Evolutionary conservation across 2,797 vertebrate species (phyloP).

Genomic region (Amniataba percoides): DNA sequence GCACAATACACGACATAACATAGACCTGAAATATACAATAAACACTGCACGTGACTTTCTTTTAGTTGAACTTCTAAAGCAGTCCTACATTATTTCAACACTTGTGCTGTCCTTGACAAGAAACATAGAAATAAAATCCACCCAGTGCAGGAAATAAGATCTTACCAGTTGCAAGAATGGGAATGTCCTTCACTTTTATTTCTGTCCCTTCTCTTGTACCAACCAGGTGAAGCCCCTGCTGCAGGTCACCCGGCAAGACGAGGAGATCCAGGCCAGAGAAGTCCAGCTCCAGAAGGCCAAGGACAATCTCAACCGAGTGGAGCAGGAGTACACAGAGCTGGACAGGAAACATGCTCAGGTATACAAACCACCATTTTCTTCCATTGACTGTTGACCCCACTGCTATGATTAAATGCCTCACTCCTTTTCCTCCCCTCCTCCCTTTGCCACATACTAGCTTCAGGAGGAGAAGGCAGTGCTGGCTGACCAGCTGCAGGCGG

Average conservation of each 20-base stretch:
- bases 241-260: constrained; percentile 93
- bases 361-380: constrained; percentile 23
- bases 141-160: neutral
- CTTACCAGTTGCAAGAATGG: neutral
- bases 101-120: neutral
- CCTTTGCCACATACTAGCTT: constrained; percentile 76
- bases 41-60: neutral
- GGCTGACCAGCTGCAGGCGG: constrained; percentile 91
- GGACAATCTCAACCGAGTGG: constrained; percentile 86
- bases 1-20: constrained; percentile 1
- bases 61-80: neutral
- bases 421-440: constrained; percentile 5
- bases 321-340: constrained; percentile 87
- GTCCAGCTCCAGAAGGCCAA: constrained; percentile 90
- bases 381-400: neutral
- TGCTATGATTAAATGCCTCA: constrained; percentile 1
- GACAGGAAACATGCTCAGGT: constrained; percentile 90
- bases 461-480: constrained; percentile 89
- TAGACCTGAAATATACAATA: neutral
- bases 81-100: neutral
- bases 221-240: constrained; percentile 92
- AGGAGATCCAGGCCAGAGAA: constrained; percentile 91
- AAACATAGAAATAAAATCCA: neutral
- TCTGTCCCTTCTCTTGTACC: constrained; percentile 30
- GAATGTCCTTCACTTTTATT: constrained; percentile 1